A percentile compares a stretch with the other conserved stretches of the same genome.
These are phyloP conservation scores for Drosophila aldrichi DNA, from an alignment of 2,888 invertebrate species.

Conservation along the genomic window DNA sequence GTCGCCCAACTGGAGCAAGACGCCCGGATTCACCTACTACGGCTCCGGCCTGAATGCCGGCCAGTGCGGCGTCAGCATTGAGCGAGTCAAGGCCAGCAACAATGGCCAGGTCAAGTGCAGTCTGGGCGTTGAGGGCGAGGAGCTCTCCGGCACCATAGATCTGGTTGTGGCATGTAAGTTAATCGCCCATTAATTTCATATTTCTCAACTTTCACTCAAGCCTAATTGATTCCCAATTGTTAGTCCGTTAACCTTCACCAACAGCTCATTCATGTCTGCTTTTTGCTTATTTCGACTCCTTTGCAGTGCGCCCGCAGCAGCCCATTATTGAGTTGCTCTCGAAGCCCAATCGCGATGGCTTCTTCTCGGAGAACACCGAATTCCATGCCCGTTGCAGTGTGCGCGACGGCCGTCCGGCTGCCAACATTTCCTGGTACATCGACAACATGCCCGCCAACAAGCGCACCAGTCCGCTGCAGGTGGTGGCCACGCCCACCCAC, in stretches of 20 bases:
- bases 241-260: background rate
- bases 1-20: slow-evolving; percentile 85
- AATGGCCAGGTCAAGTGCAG: slow-evolving; percentile 90
- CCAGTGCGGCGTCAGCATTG: slow-evolving; percentile 90
- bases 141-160: slow-evolving; percentile 87
- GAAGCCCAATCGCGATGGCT: slow-evolving; percentile 78
- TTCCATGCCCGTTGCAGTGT: slow-evolving; percentile 90
- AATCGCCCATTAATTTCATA: background rate
- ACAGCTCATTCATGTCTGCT: background rate
- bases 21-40: slow-evolving; percentile 86
- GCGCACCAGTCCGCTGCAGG: slow-evolving; percentile 87
- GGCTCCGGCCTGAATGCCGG: slow-evolving; percentile 87
- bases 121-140: slow-evolving; percentile 88
- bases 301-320: slow-evolving; percentile 82
- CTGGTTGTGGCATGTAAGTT: slow-evolving; percentile 91
- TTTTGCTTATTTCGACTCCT: background rate
- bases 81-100: slow-evolving; percentile 88
- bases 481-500: slow-evolving; percentile 84
- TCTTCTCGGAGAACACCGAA: slow-evolving; percentile 87
- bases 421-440: slow-evolving; percentile 91
- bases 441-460: slow-evolving; percentile 88
- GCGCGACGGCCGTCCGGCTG: slow-evolving; percentile 90
- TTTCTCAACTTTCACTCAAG: background rate
- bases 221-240: background rate
- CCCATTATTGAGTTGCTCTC: slow-evolving; percentile 81